A percentile compares a stretch with the other conserved stretches of the same genome.
phyloP scores from a whole-genome alignment of 2,113 vertebrate genomes.

The Tautogolabrus adspersus region DNA sequence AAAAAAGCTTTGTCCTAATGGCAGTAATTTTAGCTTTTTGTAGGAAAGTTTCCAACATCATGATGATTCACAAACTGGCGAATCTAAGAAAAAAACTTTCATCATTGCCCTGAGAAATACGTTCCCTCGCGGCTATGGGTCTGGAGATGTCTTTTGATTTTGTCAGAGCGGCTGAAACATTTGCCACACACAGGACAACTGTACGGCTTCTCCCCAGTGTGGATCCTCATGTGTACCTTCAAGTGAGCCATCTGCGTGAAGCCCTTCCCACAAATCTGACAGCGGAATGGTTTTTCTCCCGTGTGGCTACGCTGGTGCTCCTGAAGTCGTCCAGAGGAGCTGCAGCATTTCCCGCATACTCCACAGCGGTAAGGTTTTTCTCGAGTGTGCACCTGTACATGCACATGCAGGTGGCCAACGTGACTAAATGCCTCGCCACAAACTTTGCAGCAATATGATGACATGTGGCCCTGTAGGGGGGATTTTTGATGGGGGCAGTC shows the following conservation, averaged over 20 bases:
- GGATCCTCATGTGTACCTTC: constrained; percentile 82
- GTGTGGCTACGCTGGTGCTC: constrained; percentile 83
- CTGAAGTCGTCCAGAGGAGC: constrained; percentile 79
- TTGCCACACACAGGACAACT: constrained; percentile 82
- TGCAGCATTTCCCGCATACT: constrained; percentile 81
- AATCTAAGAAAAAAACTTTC: constrained; percentile 29
- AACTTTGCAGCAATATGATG: constrained; percentile 80
- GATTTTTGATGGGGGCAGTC: constrained; percentile 79
- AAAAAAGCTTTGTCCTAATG: constrained; percentile 48
- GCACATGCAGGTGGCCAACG: constrained; percentile 77
- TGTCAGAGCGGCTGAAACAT: constrained; percentile 82
- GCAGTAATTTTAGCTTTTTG: constrained; percentile 71
- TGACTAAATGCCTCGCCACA: constrained; percentile 81
- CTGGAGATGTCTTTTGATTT: constrained; percentile 83
- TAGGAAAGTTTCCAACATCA: constrained; percentile 52
- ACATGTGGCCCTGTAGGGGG: constrained; percentile 74
- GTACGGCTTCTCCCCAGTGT: constrained; percentile 82
- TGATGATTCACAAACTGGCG: constrained; percentile 50
- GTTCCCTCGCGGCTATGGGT: constrained; percentile 80
- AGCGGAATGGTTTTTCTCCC: constrained; percentile 81
- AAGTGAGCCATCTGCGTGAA: constrained; percentile 83
- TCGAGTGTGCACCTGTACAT: constrained; percentile 81
- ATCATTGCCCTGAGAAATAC: constrained; percentile 81
- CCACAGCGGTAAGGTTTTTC: constrained; percentile 82
- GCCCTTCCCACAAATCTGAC: constrained; percentile 81